A percentile compares a stretch with the other conserved stretches of the same genome.
phyloP scores from a whole-genome alignment of 2,797 vertebrate genomes.

The Danio jaintianensis region DNA sequence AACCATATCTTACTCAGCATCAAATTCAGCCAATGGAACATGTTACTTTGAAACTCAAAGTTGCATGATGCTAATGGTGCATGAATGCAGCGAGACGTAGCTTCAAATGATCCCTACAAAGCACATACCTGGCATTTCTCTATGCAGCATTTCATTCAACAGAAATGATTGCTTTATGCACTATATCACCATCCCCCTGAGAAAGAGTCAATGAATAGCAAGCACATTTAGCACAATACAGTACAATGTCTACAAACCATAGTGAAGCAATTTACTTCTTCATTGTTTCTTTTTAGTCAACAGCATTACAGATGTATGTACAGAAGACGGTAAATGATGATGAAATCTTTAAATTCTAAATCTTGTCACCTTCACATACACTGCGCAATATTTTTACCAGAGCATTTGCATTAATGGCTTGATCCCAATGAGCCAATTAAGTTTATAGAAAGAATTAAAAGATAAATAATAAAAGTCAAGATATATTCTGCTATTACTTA shows the following conservation, averaged over 20 bases:
- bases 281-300: not conserved
- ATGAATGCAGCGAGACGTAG: conserved; percentile 39
- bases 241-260: not conserved
- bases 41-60: conserved; percentile 37
- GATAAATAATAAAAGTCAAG: not conserved
- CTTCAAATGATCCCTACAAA: conserved; percentile 55
- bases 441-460: no score
- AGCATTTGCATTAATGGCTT: not conserved
- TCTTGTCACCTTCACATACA: no score
- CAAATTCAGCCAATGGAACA: conserved; percentile 26
- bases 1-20: conserved; percentile 41
- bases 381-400: no score
- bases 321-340: not conserved
- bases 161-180: no score
- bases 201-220: no score
- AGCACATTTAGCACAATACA: no score
- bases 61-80: conserved; percentile 50
- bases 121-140: conserved; percentile 66
- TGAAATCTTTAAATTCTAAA: not conserved
- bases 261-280: not conserved
- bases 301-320: not conserved
- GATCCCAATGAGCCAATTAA: not conserved
- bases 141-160: conserved; percentile 46
- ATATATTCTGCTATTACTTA: not conserved
- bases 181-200: no score